phyloP scores from a whole-genome alignment of 2,888 invertebrate species.

The Resseliella maxima region DNA sequence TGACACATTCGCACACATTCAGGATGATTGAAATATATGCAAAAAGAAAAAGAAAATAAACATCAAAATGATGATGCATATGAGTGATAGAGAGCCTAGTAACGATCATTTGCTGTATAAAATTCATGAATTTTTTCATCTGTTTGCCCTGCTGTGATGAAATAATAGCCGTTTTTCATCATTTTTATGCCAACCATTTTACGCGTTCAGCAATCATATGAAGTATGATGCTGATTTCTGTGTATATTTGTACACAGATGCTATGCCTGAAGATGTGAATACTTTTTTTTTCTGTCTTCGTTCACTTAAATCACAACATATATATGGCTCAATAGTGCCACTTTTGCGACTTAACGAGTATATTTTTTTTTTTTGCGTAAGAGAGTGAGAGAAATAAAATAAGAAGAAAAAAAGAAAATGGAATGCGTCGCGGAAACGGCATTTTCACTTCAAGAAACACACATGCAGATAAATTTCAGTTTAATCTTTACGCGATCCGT shows the following conservation, averaged over 20 bases:
- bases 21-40: slow-evolving; percentile 19
- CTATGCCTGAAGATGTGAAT: too few species aligned
- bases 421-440: background rate
- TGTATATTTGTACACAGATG: background rate
- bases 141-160: background rate
- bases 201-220: background rate
- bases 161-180: background rate
- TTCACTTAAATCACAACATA: background rate
- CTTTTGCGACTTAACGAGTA: background rate
- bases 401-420: background rate
- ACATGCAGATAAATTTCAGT: slow-evolving; percentile 31
- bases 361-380: too few species aligned
- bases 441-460: background rate
- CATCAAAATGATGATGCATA: background rate
- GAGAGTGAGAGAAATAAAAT: too few species aligned
- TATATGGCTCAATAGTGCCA: background rate
- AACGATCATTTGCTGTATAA: background rate
- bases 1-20: background rate
- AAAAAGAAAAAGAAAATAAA: background rate
- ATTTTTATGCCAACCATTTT: background rate
- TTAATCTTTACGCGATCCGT: background rate
- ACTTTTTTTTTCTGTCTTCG: too few species aligned
- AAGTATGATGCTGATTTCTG: background rate
- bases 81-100: background rate
- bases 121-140: background rate